phyloP scores from a whole-genome alignment of 2,113 vertebrate genomes.

The Arizona elegans region DNA sequence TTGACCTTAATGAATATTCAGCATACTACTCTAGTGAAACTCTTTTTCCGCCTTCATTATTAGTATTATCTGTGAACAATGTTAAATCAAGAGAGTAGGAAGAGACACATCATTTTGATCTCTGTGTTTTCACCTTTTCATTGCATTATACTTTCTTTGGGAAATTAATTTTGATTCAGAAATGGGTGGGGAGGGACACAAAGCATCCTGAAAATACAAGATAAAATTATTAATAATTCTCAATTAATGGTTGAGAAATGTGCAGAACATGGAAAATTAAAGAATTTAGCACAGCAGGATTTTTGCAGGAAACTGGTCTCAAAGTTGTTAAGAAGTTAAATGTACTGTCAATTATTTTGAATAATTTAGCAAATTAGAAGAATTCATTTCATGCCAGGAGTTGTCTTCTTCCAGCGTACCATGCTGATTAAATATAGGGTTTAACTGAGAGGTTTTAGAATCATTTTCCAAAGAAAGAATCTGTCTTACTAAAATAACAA shows the following conservation, averaged over 20 bases:
- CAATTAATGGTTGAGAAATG: constrained; percentile 41
- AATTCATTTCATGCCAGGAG: constrained; percentile 55
- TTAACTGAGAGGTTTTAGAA: constrained; percentile 63
- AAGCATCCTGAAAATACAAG: not conserved
- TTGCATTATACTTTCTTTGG: not conserved
- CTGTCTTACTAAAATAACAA: constrained; percentile 35
- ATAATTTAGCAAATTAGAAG: constrained; percentile 62
- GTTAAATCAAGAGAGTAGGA: not conserved
- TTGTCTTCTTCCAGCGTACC: constrained; percentile 56
- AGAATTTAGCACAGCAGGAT: constrained; percentile 50
- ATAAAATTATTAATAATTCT: constrained; percentile 28
- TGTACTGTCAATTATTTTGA: constrained; percentile 56
- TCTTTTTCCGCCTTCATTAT: not conserved
- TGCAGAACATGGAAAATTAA: constrained; percentile 43
- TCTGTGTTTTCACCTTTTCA: not conserved
- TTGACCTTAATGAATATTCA: not conserved
- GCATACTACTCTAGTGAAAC: not conserved
- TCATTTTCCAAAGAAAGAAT: constrained; percentile 50
- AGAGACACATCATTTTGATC: not conserved
- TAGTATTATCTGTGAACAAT: not conserved
- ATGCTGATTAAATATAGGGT: constrained; percentile 57
- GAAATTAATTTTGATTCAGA: not conserved
- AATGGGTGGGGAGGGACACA: not conserved
- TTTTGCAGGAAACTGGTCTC: constrained; percentile 49
- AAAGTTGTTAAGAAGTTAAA: constrained; percentile 61